Base-by-base conservation (phyloP, 2,888 invertebrate genomes). In the Chymomyza fuscimana region DNA sequence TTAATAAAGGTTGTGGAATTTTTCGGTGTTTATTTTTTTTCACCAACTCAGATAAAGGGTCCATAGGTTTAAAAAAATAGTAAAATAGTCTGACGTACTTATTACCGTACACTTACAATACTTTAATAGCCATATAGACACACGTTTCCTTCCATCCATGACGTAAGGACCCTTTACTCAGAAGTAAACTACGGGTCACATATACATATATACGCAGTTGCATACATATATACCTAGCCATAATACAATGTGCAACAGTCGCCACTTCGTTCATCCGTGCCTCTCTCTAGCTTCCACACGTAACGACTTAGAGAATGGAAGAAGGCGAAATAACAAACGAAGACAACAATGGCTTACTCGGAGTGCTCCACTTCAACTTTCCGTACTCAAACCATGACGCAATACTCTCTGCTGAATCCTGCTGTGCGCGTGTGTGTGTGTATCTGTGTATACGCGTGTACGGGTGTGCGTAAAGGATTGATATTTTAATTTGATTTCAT, bases 401-500 rank as follows among this genome's bases (percentile, higher is more conserved):
- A 32, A n/a, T 46, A 10, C 40, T 52, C 16, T 22, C 16, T 19
- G 15, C n/a, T 22, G 61, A 6, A 32, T 61, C 4, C n/a, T n/a
- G 29, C 52, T 6, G 32, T 46, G 15, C 36, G 64, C 51, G 58
- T 56, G 50, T 62, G 40, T 22, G 29, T 25, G 59, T 66, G 19
- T 54, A 46, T 63, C 64, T 64, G 32, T 67, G 52, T 56, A 32
- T 46, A 54, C 62, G 69, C 63, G 68, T 56, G 69, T 66, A 58
- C 66, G 64, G 72, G 68, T 75, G 70, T 72, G 52, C 67, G 69
- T 65, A 73, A 81, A 76, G 87, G 72, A 83, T 83, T 86, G 81
- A 77, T 76, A 81, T 75, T 87, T 88, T 88, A 87, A 86, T 86
- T 87, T 88, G 84, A 87, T 81, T 83, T 81, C 65, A 36, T 65